Evolutionary conservation across 2,113 vertebrate genomes (phyloP).

Genomic region (Semnornis frantzii): DNA sequence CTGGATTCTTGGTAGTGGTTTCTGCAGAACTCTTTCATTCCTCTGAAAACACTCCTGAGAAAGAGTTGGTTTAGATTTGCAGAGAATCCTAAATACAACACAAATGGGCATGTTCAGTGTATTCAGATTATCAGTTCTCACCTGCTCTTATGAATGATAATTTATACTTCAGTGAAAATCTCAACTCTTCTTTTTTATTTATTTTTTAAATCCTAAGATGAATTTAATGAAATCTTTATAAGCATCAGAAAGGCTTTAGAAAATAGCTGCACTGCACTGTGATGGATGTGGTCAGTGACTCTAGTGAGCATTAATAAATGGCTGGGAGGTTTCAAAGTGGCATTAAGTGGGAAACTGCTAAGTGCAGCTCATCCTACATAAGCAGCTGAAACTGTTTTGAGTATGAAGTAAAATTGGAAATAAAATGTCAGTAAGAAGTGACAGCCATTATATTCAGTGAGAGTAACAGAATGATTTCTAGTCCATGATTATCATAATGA

Average conservation of each 20-base stretch:
- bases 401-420: not conserved
- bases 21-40: slow-evolving; percentile 2
- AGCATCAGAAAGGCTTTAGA: not conserved
- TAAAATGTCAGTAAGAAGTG: not conserved
- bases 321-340: not conserved
- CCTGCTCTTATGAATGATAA: not conserved
- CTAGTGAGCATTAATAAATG: not conserved
- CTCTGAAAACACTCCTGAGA: not conserved
- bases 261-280: not conserved
- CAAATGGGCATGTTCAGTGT: not conserved
- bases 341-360: not conserved
- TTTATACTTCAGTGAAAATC: not conserved
- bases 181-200: not conserved
- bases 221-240: not conserved
- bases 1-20: not conserved
- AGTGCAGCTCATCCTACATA: not conserved
- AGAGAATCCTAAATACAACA: not conserved
- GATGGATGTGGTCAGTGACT: not conserved
- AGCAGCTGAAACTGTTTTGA: not conserved
- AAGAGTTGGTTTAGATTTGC: not conserved
- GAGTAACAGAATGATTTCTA: not conserved
- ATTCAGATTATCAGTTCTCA: not conserved
- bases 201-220: not conserved
- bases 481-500: not conserved
- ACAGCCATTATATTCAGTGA: not conserved